phyloP scores from a whole-genome alignment of 1,140 invertebrate species.

The Spodoptera frugiperda region DNA sequence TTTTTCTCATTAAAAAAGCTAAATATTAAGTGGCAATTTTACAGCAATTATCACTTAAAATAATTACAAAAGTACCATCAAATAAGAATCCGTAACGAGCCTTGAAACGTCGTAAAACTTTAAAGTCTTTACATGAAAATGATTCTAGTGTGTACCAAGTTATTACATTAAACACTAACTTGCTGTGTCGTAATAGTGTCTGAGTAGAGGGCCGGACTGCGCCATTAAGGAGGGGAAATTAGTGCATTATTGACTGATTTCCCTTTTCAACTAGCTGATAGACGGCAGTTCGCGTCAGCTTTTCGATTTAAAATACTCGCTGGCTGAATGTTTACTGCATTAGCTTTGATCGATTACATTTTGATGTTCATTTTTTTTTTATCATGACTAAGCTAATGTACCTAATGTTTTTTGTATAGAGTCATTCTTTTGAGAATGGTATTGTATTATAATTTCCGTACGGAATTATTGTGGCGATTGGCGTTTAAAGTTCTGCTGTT shows the following conservation, averaged over 20 bases:
- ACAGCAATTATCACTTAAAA: slow-evolving; percentile 35
- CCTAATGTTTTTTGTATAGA: slow-evolving; percentile 23
- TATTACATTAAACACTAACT: slow-evolving; percentile 76
- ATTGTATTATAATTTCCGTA: slow-evolving; percentile 5
- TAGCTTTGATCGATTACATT: slow-evolving; percentile 57
- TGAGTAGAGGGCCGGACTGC: slow-evolving; percentile 79
- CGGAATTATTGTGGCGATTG: slow-evolving; percentile 10
- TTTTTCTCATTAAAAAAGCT: neutral
- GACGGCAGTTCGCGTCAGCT: slow-evolving; percentile 75
- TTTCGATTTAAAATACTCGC: slow-evolving; percentile 82
- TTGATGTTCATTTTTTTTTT: slow-evolving; percentile 40
- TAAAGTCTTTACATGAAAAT: slow-evolving; percentile 29
- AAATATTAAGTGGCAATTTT: slow-evolving; percentile 16
- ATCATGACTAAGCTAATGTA: slow-evolving; percentile 35
- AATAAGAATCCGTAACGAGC: slow-evolving; percentile 21
- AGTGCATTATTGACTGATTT: slow-evolving; percentile 86
- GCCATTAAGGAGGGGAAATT: slow-evolving; percentile 85
- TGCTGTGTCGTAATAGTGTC: slow-evolving; percentile 81
- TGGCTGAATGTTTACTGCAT: slow-evolving; percentile 70
- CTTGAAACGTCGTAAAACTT: slow-evolving; percentile 39
- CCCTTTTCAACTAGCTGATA: slow-evolving; percentile 83
- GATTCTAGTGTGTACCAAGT: slow-evolving; percentile 59
- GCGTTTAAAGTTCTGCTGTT: neutral
- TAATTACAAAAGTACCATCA: slow-evolving; percentile 22
- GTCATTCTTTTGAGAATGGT: slow-evolving; percentile 16